These are phyloP conservation scores for Catocala sponsa DNA, from an alignment of 2,888 invertebrate genomes.

Conservation along the genomic window DNA sequence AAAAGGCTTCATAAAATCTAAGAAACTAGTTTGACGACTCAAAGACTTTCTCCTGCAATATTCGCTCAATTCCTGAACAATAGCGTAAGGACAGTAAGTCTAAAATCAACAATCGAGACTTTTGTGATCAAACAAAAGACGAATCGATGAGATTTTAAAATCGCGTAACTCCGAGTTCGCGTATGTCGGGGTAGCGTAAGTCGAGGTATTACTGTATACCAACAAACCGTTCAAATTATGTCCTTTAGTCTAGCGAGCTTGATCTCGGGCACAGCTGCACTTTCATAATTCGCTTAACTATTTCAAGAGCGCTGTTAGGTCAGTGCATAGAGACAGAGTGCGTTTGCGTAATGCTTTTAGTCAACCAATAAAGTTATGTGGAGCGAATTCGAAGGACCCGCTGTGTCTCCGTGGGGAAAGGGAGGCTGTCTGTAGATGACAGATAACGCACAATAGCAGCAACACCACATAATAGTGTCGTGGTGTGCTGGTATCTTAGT, in stretches of 20 bases:
- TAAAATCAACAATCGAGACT: too few species aligned
- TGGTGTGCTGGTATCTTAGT: slow-evolving; percentile 9
- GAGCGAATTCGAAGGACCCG: background rate
- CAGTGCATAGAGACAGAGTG: background rate
- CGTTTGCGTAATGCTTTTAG: slow-evolving; percentile 2
- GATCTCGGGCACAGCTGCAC: slow-evolving; percentile 5
- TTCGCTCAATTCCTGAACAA: too few species aligned
- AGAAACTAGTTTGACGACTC: too few species aligned
- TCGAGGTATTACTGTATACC: too few species aligned
- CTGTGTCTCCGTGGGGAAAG: background rate
- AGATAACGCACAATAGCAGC: slow-evolving; percentile 9
- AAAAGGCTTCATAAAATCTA: too few species aligned
- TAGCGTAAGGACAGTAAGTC: too few species aligned
- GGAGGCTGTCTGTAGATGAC: background rate
- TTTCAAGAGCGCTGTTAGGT: slow-evolving; percentile 6
- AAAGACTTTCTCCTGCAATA: too few species aligned
- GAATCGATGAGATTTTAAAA: too few species aligned
- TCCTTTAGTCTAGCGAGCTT: background rate
- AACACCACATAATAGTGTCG: background rate
- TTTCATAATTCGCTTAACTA: background rate
- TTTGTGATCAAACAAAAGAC: too few species aligned
- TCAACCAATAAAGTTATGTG: background rate
- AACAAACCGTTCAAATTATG: slow-evolving; percentile 1
- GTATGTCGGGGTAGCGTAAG: too few species aligned
- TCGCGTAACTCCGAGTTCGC: too few species aligned